Evolutionary conservation across 2,888 invertebrate genomes (phyloP).

Genomic region (Agrotis exclamationis): DNA sequence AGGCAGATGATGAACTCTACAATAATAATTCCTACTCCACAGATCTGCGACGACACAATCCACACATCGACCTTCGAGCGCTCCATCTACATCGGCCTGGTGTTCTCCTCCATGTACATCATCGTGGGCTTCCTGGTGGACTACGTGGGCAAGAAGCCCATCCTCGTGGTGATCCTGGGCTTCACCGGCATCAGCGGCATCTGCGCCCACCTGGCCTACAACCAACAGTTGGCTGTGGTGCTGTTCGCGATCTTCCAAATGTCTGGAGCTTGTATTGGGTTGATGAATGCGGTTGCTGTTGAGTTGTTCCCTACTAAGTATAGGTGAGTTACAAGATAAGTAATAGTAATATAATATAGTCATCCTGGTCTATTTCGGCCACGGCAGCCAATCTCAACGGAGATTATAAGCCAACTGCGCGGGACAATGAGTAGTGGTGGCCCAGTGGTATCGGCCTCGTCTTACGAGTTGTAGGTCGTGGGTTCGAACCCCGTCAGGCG

Average conservation of each 20-base stretch:
- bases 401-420: too few species aligned
- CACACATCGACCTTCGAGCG: conserved; percentile 92
- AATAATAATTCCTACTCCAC: conserved; percentile 52
- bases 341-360: too few species aligned
- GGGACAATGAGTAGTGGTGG: too few species aligned
- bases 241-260: conserved; percentile 90
- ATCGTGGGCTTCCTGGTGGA: conserved; percentile 92
- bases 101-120: conserved; percentile 92
- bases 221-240: conserved; percentile 91
- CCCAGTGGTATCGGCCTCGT: too few species aligned
- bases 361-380: too few species aligned
- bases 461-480: too few species aligned
- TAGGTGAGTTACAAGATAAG: conserved; percentile 71
- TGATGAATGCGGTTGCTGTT: conserved; percentile 91
- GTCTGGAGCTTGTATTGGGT: conserved; percentile 90
- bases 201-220: conserved; percentile 91
- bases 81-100: conserved; percentile 92
- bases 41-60: conserved; percentile 89
- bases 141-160: conserved; percentile 89
- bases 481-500: too few species aligned
- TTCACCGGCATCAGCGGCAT: conserved; percentile 91
- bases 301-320: conserved; percentile 91
- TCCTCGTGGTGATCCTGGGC: conserved; percentile 87
- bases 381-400: too few species aligned
- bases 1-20: too few species aligned